Evolutionary conservation across 2,113 vertebrate species (phyloP).

Genomic region (Neodon shergylaensis): DNA sequence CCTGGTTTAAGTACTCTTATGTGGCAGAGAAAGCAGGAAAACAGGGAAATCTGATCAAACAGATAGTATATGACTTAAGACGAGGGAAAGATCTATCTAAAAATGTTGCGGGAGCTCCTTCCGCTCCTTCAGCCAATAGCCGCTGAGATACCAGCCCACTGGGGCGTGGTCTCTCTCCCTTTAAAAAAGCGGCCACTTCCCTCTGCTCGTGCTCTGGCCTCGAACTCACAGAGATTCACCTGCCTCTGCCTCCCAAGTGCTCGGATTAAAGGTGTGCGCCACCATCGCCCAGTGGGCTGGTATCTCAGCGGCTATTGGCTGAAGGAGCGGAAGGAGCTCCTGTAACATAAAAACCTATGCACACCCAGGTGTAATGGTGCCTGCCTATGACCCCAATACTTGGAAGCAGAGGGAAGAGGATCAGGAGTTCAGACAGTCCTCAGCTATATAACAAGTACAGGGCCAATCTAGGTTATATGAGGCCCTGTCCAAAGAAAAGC

Average conservation of each 20-base stretch:
- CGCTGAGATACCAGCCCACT: too few relatives aligned
- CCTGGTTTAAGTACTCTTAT: neutral
- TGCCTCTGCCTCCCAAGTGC: too few relatives aligned
- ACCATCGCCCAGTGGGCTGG: too few relatives aligned
- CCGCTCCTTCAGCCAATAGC: too few relatives aligned
- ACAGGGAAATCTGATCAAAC: neutral
- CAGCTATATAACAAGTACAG: neutral
- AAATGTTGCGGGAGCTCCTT: neutral
- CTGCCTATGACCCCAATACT: neutral
- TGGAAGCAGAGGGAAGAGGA: neutral
- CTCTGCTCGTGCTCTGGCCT: too few relatives aligned
- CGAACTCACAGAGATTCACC: too few relatives aligned
- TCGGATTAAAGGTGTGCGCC: too few relatives aligned
- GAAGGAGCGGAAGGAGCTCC: too few relatives aligned
- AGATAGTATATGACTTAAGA: conserved; percentile 23
- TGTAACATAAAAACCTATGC: neutral
- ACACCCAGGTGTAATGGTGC: too few relatives aligned
- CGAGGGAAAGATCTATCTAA: neutral
- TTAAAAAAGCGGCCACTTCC: too few relatives aligned
- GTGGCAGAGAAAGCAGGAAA: conserved; percentile 4
- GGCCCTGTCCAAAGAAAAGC: neutral
- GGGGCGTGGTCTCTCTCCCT: too few relatives aligned
- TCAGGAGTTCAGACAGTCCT: neutral
- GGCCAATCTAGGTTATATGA: neutral
- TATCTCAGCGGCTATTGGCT: too few relatives aligned